A percentile compares a stretch with the other conserved stretches of the same genome.
phyloP scores from a whole-genome alignment of 2,113 vertebrate species.

The Etia nguti region DNA sequence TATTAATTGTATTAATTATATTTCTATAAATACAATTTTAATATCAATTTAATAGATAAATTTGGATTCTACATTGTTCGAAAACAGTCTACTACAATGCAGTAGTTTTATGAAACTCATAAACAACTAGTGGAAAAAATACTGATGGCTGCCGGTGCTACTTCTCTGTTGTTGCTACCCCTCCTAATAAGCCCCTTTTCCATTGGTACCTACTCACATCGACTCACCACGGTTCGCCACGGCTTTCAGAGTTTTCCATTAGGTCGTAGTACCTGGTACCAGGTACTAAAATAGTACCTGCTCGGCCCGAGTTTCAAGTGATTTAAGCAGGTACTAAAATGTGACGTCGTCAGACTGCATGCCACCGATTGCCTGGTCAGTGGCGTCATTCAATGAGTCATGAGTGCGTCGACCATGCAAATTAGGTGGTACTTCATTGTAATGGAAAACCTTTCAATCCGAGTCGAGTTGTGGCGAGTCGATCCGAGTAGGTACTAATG shows the following conservation, averaged over 20 bases:
- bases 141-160: neutral
- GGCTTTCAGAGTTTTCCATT: neutral
- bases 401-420: neutral
- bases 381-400: rapidly evolving
- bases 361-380: neutral
- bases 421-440: neutral
- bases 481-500: neutral
- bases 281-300: neutral
- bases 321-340: neutral
- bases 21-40: rapidly evolving
- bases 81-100: rapidly evolving
- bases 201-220: neutral
- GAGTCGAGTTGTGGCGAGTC: rapidly evolving
- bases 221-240: rapidly evolving
- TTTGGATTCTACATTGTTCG: rapidly evolving
- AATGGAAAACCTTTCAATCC: no score
- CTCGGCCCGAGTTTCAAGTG: neutral
- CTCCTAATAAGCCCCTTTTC: neutral
- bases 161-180: neutral
- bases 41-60: rapidly evolving
- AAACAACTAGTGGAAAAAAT: neutral
- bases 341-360: neutral
- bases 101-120: rapidly evolving
- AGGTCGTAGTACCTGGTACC: neutral
- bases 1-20: neutral